Percentiles rank a stretch among this genome's conserved stretches.
These are phyloP conservation scores for Meriones psammophilus DNA, from an alignment of 2,797 vertebrate genomes.

Conservation along the genomic window DNA sequence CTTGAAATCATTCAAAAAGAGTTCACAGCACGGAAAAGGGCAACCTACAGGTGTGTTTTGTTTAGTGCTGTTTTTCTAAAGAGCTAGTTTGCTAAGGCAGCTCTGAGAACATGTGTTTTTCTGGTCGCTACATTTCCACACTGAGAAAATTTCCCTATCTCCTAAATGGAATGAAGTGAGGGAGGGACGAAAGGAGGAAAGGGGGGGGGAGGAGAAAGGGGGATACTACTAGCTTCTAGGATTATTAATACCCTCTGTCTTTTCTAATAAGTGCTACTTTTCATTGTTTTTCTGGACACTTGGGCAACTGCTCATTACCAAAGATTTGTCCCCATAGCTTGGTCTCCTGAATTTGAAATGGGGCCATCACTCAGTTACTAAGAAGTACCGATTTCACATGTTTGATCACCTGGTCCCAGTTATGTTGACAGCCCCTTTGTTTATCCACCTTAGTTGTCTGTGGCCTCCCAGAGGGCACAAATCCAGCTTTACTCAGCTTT, in stretches of 20 bases:
- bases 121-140: neutral
- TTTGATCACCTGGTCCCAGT: neutral
- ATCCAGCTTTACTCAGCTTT: neutral
- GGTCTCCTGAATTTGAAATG: neutral
- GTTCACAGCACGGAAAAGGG: neutral
- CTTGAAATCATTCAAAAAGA: neutral
- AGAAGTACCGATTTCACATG: fast-evolving
- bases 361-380: no score
- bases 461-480: neutral
- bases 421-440: neutral
- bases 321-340: neutral
- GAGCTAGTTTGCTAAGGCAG: neutral
- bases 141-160: neutral
- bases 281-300: neutral
- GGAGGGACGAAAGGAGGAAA: neutral
- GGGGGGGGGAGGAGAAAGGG: neutral
- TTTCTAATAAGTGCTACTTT: neutral
- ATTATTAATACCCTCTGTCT: fast-evolving
- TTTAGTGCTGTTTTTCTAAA: neutral
- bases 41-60: neutral
- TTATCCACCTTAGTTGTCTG: neutral
- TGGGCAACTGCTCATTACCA: neutral
- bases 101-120: no score
- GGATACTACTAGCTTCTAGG: neutral
- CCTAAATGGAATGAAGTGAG: neutral